Evolutionary conservation across 2,888 invertebrate genomes (phyloP), one percentile per base, ranked within the genome.

Genomic region (Mesoligia furuncula): DNA sequence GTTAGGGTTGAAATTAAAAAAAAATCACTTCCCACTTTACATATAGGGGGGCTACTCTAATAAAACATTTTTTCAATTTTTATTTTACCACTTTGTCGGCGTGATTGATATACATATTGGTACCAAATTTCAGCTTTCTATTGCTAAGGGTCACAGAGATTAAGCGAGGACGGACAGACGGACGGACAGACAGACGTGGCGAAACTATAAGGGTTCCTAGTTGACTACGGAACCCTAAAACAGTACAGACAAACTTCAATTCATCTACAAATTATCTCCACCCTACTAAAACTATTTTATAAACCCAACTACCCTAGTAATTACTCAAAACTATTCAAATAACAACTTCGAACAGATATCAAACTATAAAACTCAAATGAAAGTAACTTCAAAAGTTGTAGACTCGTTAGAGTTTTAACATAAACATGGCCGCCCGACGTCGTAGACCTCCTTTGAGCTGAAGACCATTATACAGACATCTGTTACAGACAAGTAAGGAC

Each of bases 241-340:
- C 27, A 13, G 54, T 59, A 15, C 7, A 13, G 0, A 59, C 59
- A 57, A 4, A 51, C 51, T 57, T 54, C 24, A 7, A 54, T 70
- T 75, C n/a, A 17, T 31, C 5, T 54, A 1, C 15, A 51, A 36
- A 67, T 67, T 27, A 27, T 20, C 6, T 45, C 5, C 17, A 13
- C 8, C 17, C 8, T 20, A 48, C 4, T 45, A 59, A 13, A 61
- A 24, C 13, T n/a, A 7, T 24, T 54, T 9, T 24, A 24, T 24
- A 24, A 24, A 54, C 24, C 3, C 51, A 24, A 51, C 9, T 20
- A 51, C 9, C 51, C 51, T 9, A 24, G 27, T 42, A 59, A 57
- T 64, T 27, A 13, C 45, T 51, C n/a, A 71, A 69, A 71, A 77
- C 77, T 77, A 71, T 78, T 71, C 17, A 0, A 54, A 70, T 77